Conservation (phyloP, 2,888 invertebrate species). For the Sarcophaga variegata region DNA sequence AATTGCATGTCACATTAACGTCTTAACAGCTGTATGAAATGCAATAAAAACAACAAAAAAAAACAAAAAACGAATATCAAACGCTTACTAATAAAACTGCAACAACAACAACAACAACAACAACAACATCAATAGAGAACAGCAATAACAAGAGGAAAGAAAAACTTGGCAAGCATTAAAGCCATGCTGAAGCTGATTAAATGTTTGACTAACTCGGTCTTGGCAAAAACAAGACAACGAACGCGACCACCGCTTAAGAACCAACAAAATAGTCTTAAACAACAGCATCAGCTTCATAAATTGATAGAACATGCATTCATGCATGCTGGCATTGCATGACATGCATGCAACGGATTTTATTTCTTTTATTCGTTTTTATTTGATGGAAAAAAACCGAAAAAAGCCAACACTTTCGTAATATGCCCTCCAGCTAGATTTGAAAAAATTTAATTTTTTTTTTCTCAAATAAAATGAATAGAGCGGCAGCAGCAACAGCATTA, state of each 20-base stretch:
- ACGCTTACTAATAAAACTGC: constrained; percentile 48
- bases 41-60: constrained; percentile 33
- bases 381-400: neutral
- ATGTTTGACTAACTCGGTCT: constrained; percentile 36
- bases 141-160: neutral
- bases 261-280: constrained; percentile 33
- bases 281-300: constrained; percentile 17
- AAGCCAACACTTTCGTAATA: constrained; percentile 70
- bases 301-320: constrained; percentile 30
- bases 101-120: constrained; percentile 20
- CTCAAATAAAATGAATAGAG: neutral
- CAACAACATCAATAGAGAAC: constrained; percentile 24
- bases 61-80: constrained; percentile 16
- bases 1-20: constrained; percentile 73
- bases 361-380: neutral
- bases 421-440: constrained; percentile 56
- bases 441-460: constrained; percentile 1
- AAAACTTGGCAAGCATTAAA: neutral
- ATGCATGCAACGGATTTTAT: constrained; percentile 49
- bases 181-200: constrained; percentile 45
- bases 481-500: too few relatives aligned
- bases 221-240: neutral
- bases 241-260: neutral
- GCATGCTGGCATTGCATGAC: constrained; percentile 30
- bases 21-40: constrained; percentile 63